Base-by-base conservation (phyloP, 2,113 vertebrate species). In the Acinonyx jubatus region DNA sequence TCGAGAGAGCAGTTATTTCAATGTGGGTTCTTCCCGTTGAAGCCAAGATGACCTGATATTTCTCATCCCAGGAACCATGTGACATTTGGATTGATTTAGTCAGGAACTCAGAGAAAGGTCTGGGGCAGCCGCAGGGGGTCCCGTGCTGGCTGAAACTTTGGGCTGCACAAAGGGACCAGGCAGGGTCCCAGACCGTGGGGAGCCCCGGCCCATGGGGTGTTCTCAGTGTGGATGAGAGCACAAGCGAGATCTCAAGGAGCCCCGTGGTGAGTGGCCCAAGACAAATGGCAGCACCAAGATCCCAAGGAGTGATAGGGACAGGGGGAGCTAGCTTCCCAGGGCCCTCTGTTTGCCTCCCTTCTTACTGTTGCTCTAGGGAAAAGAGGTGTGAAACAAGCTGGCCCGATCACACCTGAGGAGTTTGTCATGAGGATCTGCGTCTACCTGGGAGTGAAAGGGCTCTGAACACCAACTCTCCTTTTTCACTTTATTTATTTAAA, bases 211-310 rank as follows among this genome's bases (percentile, higher is more conserved):
- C 1, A 0, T 16, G 74, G 74, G 41, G 74, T 14, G 9, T 14
- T 61, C 52, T 8, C 1, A 0, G 31, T 25, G 2, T 16, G 21
- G 31, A 21, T 69, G 25, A 68, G 25, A 79, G 38, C 5, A 38
- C 11, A 29, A 45, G 23, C 3, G 27, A 0, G 16, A 69, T 69
- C 16, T 63, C 38, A 3, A 71, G 65, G n/a, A 76, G 23, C 31
- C 18, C 25, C 0, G 1, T 29, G 41, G 69, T 1, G n/a, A 89
- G 36, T 2, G 16, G 33, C 55, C 48, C 19, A 5, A n/a, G 25
- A 45, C 31, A 85, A 80, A 76, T 0, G 33, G 21, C 48, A 19
- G 55, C 33, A 11, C 25, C 0, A 0, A n/a, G 33, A 19, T 29
- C 10, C 2, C 1, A 52, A 31, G 21, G 12, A 71, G 29, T 25